A percentile compares a stretch with the other conserved stretches of the same genome.
phyloP scores from a whole-genome alignment of 1,140 invertebrate genomes.

The Pseudomyrmex cubaensis region DNA sequence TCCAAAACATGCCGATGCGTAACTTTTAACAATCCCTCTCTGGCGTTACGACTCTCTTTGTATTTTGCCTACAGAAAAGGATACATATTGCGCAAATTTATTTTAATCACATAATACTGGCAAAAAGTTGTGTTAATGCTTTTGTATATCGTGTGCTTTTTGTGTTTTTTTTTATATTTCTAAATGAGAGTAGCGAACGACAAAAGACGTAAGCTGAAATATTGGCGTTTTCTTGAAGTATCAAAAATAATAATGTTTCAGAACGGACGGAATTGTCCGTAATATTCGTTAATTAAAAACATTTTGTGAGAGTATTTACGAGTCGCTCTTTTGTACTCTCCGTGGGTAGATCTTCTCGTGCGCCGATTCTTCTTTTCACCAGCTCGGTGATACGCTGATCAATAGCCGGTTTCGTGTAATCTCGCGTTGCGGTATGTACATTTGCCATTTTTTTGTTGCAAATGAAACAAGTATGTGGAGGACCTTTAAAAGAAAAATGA shows the following conservation, averaged over 20 bases:
- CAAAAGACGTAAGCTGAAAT: no score
- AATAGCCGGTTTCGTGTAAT: conserved; percentile 78
- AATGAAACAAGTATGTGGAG: neutral
- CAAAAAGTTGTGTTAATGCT: neutral
- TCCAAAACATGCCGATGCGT: conserved; percentile 88
- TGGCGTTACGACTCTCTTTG: conserved; percentile 84
- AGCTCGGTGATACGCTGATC: conserved; percentile 75
- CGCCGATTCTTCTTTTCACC: conserved; percentile 73
- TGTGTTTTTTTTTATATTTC: neutral
- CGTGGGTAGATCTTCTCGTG: conserved; percentile 60
- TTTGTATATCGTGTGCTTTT: no score
- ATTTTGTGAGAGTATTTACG: conserved; percentile 61
- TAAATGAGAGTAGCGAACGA: no score
- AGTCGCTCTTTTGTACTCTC: conserved; percentile 74
- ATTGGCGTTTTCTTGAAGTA: no score
- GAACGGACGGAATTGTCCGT: no score
- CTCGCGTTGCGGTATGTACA: conserved; percentile 61
- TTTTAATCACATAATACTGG: neutral
- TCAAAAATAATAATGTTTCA: no score
- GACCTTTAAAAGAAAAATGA: neutral
- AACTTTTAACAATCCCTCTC: conserved; percentile 84
- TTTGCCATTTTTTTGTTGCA: conserved; percentile 59
- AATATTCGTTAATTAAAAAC: conserved; percentile 9
- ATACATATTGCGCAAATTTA: neutral
- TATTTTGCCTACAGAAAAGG: conserved; percentile 81